Conservation (phyloP, 2,797 vertebrate genomes). For the Ctenosaura bakeri region DNA sequence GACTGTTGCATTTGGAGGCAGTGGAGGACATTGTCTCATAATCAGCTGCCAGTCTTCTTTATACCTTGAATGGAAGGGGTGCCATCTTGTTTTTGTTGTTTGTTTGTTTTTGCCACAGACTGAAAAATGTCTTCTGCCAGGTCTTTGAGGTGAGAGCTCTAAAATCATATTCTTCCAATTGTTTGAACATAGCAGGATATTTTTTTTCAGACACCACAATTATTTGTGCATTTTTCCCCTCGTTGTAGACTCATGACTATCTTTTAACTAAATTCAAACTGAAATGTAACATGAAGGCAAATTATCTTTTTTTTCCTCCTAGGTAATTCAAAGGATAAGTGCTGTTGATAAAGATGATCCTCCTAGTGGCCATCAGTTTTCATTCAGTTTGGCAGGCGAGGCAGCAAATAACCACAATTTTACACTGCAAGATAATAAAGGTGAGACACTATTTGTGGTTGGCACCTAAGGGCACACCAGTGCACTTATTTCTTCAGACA, state of each 20-base stretch:
- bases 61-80: not conserved
- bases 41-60: no score
- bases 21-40: not conserved
- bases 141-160: not conserved
- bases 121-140: not conserved
- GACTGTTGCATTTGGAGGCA: not conserved
- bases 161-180: not conserved
- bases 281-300: slow-evolving; percentile 32
- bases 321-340: slow-evolving; percentile 97
- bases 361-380: slow-evolving; percentile 91
- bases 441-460: slow-evolving; percentile 70
- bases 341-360: slow-evolving; percentile 94
- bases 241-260: not conserved
- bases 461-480: not conserved
- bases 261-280: not conserved
- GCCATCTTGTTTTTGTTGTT: no score
- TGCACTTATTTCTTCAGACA: slow-evolving; percentile 26
- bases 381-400: slow-evolving; percentile 87
- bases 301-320: not conserved
- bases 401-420: slow-evolving; percentile 92
- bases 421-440: slow-evolving; percentile 95
- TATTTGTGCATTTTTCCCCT: not conserved
- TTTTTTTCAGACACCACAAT: no score
- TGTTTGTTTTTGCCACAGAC: not conserved
- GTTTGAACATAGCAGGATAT: not conserved